phyloP scores from a whole-genome alignment of 2,113 vertebrate genomes.

The Xiphophorus maculatus region DNA sequence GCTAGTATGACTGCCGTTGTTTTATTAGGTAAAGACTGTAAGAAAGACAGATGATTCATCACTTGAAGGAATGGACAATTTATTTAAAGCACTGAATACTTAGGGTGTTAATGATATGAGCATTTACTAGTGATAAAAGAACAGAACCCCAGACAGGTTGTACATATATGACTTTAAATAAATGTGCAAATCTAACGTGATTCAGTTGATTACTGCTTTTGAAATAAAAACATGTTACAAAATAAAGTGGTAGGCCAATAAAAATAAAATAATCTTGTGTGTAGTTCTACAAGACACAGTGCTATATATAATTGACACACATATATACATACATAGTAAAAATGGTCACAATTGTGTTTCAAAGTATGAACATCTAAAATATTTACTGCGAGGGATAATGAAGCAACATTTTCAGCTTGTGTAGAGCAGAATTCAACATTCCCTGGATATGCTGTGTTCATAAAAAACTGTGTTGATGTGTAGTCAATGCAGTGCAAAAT shows the following conservation, averaged over 20 bases:
- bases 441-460: slow-evolving; percentile 36
- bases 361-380: neutral
- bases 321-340: neutral
- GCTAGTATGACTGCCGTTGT: neutral
- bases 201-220: neutral
- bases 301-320: neutral
- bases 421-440: slow-evolving; percentile 29
- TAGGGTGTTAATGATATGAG: neutral
- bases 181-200: neutral
- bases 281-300: neutral
- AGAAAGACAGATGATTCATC: neutral
- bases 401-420: slow-evolving; percentile 15
- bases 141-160: neutral
- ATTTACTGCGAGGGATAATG: slow-evolving; percentile 10
- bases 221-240: neutral
- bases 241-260: neutral
- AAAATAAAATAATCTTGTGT: neutral
- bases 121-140: neutral
- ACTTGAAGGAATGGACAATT: neutral
- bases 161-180: neutral
- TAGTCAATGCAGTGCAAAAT: slow-evolving; percentile 52
- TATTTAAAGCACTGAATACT: neutral
- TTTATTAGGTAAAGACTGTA: neutral
- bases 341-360: neutral
- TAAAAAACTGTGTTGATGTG: slow-evolving; percentile 14